phyloP scores from a whole-genome alignment of 2,888 invertebrate species.

The Xanthia togata region DNA sequence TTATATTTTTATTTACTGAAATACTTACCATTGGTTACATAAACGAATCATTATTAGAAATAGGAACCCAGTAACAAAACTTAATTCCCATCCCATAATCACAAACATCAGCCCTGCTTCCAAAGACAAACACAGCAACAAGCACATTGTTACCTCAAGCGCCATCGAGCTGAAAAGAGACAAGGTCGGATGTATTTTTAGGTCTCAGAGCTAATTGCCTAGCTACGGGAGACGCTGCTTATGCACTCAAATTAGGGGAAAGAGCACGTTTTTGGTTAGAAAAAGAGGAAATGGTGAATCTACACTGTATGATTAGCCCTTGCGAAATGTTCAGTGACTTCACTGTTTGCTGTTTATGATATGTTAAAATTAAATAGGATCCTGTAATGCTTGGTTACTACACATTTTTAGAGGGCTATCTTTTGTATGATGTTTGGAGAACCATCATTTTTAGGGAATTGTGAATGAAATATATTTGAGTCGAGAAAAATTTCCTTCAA shows the following conservation, averaged over 20 bases:
- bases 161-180: conserved; percentile 34
- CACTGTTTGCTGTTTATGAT: no score
- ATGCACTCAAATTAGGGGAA: conserved; percentile 39
- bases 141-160: conserved; percentile 56
- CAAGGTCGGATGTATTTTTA: conserved; percentile 59
- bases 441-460: no score
- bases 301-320: neutral
- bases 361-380: no score
- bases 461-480: no score
- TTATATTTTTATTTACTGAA: neutral
- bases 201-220: conserved; percentile 58
- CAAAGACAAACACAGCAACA: conserved; percentile 4
- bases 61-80: no score
- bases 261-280: conserved; percentile 24
- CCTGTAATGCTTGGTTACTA: no score
- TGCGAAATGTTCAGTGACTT: neutral
- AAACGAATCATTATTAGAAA: neutral
- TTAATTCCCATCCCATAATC: neutral
- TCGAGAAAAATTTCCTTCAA: no score
- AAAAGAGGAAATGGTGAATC: conserved; percentile 5
- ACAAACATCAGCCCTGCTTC: neutral
- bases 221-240: conserved; percentile 41
- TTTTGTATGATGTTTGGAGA: no score
- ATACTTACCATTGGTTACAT: no score
- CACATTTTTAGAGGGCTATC: no score